Evolutionary conservation across 2,797 vertebrate species (phyloP).

Genomic region (Rhinoraja longicauda): DNA sequence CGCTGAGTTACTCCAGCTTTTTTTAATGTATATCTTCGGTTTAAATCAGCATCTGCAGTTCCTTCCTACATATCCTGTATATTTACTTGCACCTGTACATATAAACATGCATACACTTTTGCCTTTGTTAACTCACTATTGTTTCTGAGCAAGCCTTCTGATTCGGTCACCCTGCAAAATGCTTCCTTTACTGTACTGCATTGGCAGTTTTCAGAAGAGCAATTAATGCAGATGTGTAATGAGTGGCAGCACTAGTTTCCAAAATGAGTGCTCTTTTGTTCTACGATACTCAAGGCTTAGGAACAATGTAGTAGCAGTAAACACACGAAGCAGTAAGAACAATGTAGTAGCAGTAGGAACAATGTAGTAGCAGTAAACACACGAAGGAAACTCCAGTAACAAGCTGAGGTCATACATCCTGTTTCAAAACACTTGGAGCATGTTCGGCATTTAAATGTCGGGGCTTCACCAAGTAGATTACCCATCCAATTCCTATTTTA

Average conservation of each 20-base stretch:
- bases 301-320: neutral
- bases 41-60: too few species aligned
- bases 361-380: neutral
- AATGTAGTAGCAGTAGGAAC: too few species aligned
- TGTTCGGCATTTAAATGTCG: neutral
- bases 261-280: neutral
- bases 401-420: neutral
- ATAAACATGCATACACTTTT: neutral
- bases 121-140: neutral
- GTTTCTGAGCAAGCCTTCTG: neutral
- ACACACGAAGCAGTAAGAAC: neutral
- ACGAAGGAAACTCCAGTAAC: neutral
- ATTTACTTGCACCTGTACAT: neutral
- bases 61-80: neutral
- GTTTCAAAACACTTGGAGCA: constrained; percentile 11
- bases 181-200: neutral
- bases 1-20: too few species aligned
- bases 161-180: neutral
- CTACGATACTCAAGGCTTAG: neutral
- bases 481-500: neutral
- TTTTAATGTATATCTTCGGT: too few species aligned
- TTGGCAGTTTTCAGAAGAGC: neutral
- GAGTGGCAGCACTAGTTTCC: neutral
- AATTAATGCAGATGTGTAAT: neutral
- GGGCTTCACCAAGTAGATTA: neutral